Evolutionary conservation across 1,140 invertebrate species (phyloP).

Genomic region (Diachasmimorpha longicaudata): DNA sequence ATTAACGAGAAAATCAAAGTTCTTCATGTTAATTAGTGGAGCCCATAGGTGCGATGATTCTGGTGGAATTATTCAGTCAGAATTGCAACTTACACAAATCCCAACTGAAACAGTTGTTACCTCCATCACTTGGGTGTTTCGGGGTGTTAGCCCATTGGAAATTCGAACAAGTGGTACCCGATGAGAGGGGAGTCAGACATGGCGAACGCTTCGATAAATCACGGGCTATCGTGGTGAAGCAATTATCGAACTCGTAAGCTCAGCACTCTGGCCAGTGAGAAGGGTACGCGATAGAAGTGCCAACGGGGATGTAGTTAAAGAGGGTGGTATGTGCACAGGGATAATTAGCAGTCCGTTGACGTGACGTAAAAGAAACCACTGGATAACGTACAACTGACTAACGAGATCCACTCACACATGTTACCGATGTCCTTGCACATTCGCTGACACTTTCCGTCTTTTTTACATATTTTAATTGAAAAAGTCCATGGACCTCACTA

Average conservation of each 20-base stretch:
- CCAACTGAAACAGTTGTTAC: background rate
- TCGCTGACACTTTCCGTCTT: too few relatives aligned
- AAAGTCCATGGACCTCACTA: too few relatives aligned
- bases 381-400: slow-evolving; percentile 6
- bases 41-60: background rate
- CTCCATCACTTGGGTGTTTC: background rate
- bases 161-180: slow-evolving; percentile 11
- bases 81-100: background rate
- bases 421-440: too few relatives aligned
- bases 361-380: slow-evolving; percentile 28
- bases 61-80: background rate
- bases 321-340: slow-evolving; percentile 8
- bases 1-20: background rate
- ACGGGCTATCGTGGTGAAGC: slow-evolving; percentile 20
- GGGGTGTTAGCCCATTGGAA: slow-evolving; percentile 6
- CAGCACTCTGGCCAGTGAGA: slow-evolving; percentile 7
- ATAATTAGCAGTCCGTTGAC: slow-evolving; percentile 37
- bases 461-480: too few relatives aligned
- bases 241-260: slow-evolving; percentile 33
- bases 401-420: slow-evolving; percentile 19
- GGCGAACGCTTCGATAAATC: slow-evolving; percentile 14
- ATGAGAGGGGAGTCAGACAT: slow-evolving; percentile 8
- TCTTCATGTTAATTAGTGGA: background rate
- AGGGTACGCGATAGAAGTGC: slow-evolving; percentile 4
- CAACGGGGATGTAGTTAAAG: background rate